Base-by-base conservation (phyloP, 2,113 vertebrate genomes). In the Symphodus melops region DNA sequence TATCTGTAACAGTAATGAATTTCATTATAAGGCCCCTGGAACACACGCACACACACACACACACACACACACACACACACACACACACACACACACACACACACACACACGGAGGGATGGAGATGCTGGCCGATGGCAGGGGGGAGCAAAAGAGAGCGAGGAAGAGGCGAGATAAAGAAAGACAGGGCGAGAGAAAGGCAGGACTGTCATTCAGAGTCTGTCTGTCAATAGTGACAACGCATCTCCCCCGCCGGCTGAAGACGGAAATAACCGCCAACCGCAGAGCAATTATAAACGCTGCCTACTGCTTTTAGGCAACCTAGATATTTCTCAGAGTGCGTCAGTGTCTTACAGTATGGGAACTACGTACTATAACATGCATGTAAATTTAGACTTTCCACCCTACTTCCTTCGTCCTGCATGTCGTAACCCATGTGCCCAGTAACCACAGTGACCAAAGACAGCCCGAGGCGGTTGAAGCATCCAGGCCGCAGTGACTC, bases 1-100 rank as follows among this genome's bases (percentile, higher is more conserved):
- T 88, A 81, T 89, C 88, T 91, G 88, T 86, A 81, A 76, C 81
- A 78, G 84, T 92, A 87, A 89, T 90, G 87, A 86, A 90, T 89
- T 91, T 89, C 83, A 91, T 91, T 89, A 87, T 78, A 89, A 81
- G 80, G 68, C 66, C 69, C 54, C 21, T 57, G 83, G 49, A 86
- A 86, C 80, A 73, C 75, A n/a, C n/a, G n/a, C n/a, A n/a, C n/a
- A 86, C 80, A 73, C 75, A 86, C 80, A 73, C 75, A 86, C 80
- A 73, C 75, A 86, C 80, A 73, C 75, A 86, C 80, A 73, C 75
- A 86, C 80, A 73, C 75, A 86, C 80, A 73, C 75, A 86, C 80
- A 73, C 75, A 86, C 80, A 73, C 75, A 86, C 80, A 73, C 75
- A 86, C 80, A 73, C 75, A 86, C 80, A 73, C 75, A 86, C 80